Evolutionary conservation across 2,888 invertebrate species (phyloP).

Genomic region (Habroteleia sp.): DNA sequence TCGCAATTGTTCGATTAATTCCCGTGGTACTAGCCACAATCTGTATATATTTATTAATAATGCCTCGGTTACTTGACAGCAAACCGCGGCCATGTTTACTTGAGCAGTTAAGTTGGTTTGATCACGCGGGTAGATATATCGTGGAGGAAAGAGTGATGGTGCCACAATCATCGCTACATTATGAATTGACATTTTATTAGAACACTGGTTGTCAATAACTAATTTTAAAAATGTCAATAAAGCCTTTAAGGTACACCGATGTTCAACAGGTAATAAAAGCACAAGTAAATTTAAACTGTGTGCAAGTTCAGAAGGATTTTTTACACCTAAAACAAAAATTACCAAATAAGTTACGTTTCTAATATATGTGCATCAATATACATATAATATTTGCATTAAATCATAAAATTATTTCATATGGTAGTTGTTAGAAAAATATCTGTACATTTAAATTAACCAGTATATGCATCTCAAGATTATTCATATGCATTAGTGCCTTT

Average conservation of each 20-base stretch:
- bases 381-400: conserved; percentile 8
- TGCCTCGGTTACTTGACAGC: conserved; percentile 92
- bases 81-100: conserved; percentile 92
- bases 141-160: conserved; percentile 94
- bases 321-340: conserved; percentile 82
- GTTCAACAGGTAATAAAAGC: conserved; percentile 90
- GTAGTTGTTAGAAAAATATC: neutral
- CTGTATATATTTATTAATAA: conserved; percentile 89
- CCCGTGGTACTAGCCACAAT: conserved; percentile 90
- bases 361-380: neutral
- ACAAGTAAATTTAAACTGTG: conserved; percentile 87
- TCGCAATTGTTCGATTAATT: conserved; percentile 85
- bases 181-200: conserved; percentile 94
- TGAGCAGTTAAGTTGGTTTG: conserved; percentile 87
- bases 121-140: conserved; percentile 84
- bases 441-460: too few relatives aligned
- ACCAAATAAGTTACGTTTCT: conserved; percentile 4
- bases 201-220: conserved; percentile 86
- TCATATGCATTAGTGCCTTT: too few relatives aligned
- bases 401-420: conserved; percentile 9
- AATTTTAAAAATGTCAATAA: conserved; percentile 89
- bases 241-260: conserved; percentile 90
- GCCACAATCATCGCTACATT: conserved; percentile 97
- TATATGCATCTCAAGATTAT: too few relatives aligned
- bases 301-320: conserved; percentile 81